Conservation (phyloP, 2,888 invertebrate genomes). For the Xestia ashworthii region DNA sequence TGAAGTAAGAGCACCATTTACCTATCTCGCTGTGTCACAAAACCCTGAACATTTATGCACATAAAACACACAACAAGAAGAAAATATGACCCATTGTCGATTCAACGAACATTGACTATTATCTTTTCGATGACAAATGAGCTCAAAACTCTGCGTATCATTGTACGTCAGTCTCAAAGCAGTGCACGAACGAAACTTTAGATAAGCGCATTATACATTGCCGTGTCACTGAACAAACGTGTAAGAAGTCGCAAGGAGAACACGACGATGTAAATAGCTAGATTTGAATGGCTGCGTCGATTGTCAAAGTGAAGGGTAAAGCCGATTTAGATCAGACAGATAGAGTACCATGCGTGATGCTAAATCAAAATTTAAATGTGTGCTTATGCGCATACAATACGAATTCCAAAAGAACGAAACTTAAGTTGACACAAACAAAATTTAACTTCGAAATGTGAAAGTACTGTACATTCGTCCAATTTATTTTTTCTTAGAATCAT, state of each 20-base stretch:
- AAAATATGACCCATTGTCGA: slow-evolving; percentile 83
- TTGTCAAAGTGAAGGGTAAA: slow-evolving; percentile 78
- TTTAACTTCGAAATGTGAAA: slow-evolving; percentile 22
- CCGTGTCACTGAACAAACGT: slow-evolving; percentile 61
- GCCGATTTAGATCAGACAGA: slow-evolving; percentile 87
- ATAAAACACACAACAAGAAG: slow-evolving; percentile 72
- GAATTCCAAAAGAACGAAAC: slow-evolving; percentile 76
- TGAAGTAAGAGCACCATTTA: slow-evolving; percentile 5
- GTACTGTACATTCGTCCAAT: not conserved
- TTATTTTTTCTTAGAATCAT: slow-evolving; percentile 22
- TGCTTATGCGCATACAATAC: slow-evolving; percentile 77
- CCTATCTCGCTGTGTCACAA: slow-evolving; percentile 40
- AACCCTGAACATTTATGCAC: slow-evolving; percentile 66
- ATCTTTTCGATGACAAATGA: slow-evolving; percentile 86
- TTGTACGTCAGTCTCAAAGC: slow-evolving; percentile 65
- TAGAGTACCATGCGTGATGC: slow-evolving; percentile 81
- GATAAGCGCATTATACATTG: slow-evolving; percentile 71
- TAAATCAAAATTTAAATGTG: slow-evolving; percentile 84
- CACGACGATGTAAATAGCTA: slow-evolving; percentile 67
- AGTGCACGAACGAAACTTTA: slow-evolving; percentile 42
- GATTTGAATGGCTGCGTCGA: slow-evolving; percentile 62
- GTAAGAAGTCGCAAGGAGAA: slow-evolving; percentile 34
- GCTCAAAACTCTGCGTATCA: slow-evolving; percentile 78
- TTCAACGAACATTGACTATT: slow-evolving; percentile 82
- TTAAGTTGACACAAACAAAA: slow-evolving; percentile 72